Base-by-base conservation (phyloP, 2,113 vertebrate species). In the Cacatua alba region DNA sequence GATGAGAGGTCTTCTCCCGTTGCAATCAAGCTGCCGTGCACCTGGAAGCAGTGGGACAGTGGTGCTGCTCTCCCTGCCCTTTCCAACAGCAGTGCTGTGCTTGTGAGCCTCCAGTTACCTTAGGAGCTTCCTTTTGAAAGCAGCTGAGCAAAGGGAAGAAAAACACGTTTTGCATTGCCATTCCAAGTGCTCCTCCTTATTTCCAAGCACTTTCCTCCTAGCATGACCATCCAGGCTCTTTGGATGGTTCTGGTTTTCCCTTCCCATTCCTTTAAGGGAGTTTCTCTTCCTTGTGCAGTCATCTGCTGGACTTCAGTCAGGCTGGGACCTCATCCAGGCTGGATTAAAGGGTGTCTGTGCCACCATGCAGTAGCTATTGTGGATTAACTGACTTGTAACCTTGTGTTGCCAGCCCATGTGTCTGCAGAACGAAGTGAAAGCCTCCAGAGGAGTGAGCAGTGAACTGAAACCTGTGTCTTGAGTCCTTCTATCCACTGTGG, bases 361-460 rank as follows among this genome's bases (percentile, higher is more conserved):
- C 46, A 48, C 20, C 52, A 26, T 2, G 7, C 7, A 9, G 59
- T 16, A 8, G 31, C 43, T 31, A 0, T 9, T 0, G 0, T 25
- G n/a, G 4, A 0, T 10, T 49, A 62, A 55, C 18, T 25, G 64
- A 55, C 33, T 19, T 4, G 7, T 28, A 8, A 60, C 11, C n/a
- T 33, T 7, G 25, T 18, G 51, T 44, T 3, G 16, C 33, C 59
- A 88, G 68, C 78, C 24, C 12, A 0, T 4, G 11, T 1, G 2
- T 18, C 51, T 13, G 53, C 65, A 11, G 71, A 84, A 39, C 35
- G 2, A 63, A 7, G 48, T 23, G 19, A 64, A 68, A 78, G 15
- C 62, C 63, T 90, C 33, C 9, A 9, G 70, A 79, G 51, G 26
- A 67, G 39, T 13, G 31, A 65, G 63, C 1, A 41, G 25, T 6